These are phyloP conservation scores for Mesoclemmys tuberculata DNA, from an alignment of 2,113 vertebrate genomes.

Conservation along the genomic window DNA sequence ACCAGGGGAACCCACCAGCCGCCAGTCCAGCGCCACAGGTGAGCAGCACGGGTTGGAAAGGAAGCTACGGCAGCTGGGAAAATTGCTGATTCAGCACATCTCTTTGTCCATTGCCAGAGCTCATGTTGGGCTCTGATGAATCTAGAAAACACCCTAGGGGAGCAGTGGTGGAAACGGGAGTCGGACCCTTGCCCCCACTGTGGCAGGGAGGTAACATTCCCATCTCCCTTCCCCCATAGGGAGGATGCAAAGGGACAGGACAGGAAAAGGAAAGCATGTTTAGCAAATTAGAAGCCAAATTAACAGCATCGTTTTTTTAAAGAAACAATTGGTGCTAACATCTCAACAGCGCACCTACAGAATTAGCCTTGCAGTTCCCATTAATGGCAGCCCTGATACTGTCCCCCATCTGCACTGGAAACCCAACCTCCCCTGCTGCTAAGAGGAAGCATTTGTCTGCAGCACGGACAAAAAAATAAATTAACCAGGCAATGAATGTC, in stretches of 20 bases:
- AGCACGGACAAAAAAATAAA: conserved; percentile 45
- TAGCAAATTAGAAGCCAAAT: conserved; percentile 6
- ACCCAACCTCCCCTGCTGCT: background rate
- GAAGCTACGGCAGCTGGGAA: conserved; percentile 21
- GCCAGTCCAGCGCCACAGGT: background rate
- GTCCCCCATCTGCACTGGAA: background rate
- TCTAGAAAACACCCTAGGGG: background rate
- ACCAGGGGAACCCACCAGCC: background rate
- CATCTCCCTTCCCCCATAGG: background rate
- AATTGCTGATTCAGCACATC: conserved; percentile 31
- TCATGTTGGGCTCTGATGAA: background rate
- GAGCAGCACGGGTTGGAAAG: background rate
- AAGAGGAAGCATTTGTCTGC: conserved; percentile 48
- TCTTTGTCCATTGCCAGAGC: background rate
- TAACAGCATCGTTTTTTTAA: background rate
- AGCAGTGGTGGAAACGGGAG: conserved; percentile 32
- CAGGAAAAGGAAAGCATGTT: background rate
- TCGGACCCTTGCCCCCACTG: background rate
- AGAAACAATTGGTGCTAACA: background rate
- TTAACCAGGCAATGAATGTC: background rate
- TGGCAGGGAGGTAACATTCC: conserved; percentile 21
- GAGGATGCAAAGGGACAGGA: background rate
- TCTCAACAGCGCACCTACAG: background rate
- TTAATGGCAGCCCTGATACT: background rate
- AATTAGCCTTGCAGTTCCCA: background rate